These are phyloP conservation scores for Drosophila kokeensis DNA, from an alignment of 2,888 invertebrate species.

Conservation along the genomic window DNA sequence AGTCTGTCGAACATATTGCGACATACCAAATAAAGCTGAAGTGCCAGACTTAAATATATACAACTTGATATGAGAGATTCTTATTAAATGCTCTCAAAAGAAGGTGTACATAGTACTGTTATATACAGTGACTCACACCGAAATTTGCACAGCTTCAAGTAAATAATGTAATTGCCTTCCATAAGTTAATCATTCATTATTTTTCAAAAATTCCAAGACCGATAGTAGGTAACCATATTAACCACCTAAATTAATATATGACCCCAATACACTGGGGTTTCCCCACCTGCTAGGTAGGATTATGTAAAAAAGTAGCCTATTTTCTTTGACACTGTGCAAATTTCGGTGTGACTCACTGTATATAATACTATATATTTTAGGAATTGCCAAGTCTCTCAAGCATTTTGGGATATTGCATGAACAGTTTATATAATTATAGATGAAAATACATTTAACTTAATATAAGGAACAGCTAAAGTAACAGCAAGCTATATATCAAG, in stretches of 20 bases:
- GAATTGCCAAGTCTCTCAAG: neutral
- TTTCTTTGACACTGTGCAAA: no score
- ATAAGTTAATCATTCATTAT: no score
- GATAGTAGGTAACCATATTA: no score
- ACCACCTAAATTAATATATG: no score
- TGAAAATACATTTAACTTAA: neutral
- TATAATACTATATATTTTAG: neutral
- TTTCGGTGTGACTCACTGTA: no score
- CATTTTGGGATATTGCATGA: neutral
- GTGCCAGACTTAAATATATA: neutral
- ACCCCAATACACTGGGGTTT: no score
- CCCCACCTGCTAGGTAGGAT: no score
- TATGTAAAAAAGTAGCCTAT: no score
- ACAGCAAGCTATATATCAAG: accelerated
- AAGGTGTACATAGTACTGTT: neutral
- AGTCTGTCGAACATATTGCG: constrained; percentile 51
- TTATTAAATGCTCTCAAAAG: neutral
- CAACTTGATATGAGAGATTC: neutral
- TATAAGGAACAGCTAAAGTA: neutral
- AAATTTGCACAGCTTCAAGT: no score
- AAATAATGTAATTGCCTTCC: no score
- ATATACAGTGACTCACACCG: no score
- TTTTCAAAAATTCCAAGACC: no score
- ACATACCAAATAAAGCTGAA: constrained; percentile 1
- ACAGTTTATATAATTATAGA: neutral